These are phyloP conservation scores for Lordiphosa fenestrarum DNA, from an alignment of 2,888 invertebrate species.

Conservation along the genomic window DNA sequence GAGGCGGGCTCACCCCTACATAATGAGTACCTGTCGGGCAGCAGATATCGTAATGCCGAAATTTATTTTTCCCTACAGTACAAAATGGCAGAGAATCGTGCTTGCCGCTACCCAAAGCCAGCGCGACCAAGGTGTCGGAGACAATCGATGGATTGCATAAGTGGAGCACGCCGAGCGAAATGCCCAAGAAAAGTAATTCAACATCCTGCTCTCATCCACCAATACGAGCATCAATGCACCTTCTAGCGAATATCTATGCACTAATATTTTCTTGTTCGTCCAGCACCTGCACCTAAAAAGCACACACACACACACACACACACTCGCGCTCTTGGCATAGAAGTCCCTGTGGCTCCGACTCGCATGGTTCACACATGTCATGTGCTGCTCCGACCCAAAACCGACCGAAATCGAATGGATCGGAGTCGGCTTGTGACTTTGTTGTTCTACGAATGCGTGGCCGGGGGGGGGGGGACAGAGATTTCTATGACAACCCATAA, in stretches of 20 bases:
- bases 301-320: not conserved
- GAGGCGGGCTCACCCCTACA: no score
- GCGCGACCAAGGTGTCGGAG: slow-evolving; percentile 15
- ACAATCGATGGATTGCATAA: slow-evolving; percentile 15
- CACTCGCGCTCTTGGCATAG: not conserved
- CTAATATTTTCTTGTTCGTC: slow-evolving; percentile 29
- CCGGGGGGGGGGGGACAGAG: no score
- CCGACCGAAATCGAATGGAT: no score
- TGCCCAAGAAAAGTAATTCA: slow-evolving; percentile 42
- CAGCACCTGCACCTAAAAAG: slow-evolving; percentile 40
- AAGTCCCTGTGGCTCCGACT: not conserved
- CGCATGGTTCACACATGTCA: not conserved
- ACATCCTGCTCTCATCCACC: slow-evolving; percentile 1
- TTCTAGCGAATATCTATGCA: slow-evolving; percentile 25
- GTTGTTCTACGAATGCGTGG: no score
- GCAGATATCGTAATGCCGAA: not conserved
- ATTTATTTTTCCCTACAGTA: slow-evolving; percentile 19
- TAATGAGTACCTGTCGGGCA: no score
- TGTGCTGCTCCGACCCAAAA: no score
- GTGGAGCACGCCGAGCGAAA: slow-evolving; percentile 23
- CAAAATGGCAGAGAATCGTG: slow-evolving; percentile 24
- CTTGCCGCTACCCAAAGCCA: slow-evolving; percentile 11
- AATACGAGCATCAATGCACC: slow-evolving; percentile 21
- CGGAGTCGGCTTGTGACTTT: no score
- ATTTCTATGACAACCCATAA: no score